A percentile compares a stretch with the other conserved stretches of the same genome.
phyloP scores from a whole-genome alignment of 2,113 vertebrate genomes.

The Capreolus pygargus region DNA sequence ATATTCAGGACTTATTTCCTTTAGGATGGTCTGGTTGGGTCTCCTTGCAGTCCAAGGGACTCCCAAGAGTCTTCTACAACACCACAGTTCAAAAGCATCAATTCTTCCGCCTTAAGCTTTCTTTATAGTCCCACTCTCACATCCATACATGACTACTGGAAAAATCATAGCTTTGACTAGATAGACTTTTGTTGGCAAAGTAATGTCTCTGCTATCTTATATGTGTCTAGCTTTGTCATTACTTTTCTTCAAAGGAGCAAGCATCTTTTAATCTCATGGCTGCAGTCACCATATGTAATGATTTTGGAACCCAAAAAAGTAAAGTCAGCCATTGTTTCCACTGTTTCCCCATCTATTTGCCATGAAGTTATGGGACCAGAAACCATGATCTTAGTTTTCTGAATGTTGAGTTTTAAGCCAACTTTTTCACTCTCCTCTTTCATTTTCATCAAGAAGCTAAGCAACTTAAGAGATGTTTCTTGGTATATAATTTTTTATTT shows the following conservation, averaged over 20 bases:
- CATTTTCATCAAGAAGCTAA: neutral
- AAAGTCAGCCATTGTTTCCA: neutral
- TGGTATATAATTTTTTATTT: neutral
- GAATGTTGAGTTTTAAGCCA: neutral
- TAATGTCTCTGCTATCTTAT: neutral
- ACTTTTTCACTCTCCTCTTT: neutral
- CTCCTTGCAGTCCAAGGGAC: neutral
- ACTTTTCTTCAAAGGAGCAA: neutral
- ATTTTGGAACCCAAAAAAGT: neutral
- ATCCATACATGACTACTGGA: neutral
- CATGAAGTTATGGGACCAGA: neutral
- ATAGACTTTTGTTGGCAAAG: neutral
- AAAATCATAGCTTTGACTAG: neutral
- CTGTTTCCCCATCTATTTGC: neutral
- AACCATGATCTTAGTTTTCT: neutral
- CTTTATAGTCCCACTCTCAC: neutral
- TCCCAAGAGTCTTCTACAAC: neutral
- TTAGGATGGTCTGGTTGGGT: fast-evolving
- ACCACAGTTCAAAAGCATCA: neutral
- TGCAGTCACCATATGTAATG: neutral
- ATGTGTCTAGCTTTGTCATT: neutral
- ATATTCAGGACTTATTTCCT: neutral
- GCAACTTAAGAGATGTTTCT: neutral
- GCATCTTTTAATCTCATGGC: neutral
- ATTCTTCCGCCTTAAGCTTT: neutral